phyloP scores from a whole-genome alignment of 37 sponge, comb jelly and placozoan species.

The Crambe crambe region DNA sequence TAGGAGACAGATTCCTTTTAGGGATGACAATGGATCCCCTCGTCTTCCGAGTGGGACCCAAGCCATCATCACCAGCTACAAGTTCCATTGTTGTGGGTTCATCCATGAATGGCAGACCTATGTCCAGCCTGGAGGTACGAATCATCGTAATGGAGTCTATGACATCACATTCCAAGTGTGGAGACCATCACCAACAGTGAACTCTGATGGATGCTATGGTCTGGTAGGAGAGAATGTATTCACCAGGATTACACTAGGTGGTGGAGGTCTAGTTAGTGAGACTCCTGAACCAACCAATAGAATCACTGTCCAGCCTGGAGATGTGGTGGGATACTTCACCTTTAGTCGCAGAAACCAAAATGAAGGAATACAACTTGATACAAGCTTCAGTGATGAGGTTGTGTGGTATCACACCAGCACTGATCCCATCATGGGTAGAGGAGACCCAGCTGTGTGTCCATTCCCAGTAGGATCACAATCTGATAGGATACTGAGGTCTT shows the following conservation, averaged over 20 bases:
- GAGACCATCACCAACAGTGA: too few species aligned
- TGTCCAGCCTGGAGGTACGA: constrained; percentile 17
- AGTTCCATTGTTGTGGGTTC: constrained; percentile 12
- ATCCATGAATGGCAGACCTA: constrained; percentile 3
- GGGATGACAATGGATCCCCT: not conserved
- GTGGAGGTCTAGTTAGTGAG: too few species aligned
- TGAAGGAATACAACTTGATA: constrained; percentile 1
- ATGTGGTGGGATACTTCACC: too few species aligned
- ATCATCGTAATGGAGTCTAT: not conserved
- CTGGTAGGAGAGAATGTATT: too few species aligned
- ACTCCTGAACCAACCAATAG: too few species aligned
- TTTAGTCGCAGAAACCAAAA: too few species aligned
- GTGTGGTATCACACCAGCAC: too few species aligned
- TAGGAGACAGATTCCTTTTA: not conserved
- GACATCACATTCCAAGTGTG: too few species aligned
- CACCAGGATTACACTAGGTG: too few species aligned
- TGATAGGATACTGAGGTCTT: not conserved
- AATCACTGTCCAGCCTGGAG: too few species aligned
- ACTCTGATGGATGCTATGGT: too few species aligned
- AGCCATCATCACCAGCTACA: constrained; percentile 20
- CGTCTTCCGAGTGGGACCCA: not conserved
- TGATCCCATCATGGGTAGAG: too few species aligned
- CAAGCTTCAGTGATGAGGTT: not conserved
- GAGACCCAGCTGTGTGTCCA: not conserved
- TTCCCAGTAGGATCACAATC: constrained; percentile 14